Base-by-base conservation (phyloP, 2,888 invertebrate species). In the Prosapia bicincta region DNA sequence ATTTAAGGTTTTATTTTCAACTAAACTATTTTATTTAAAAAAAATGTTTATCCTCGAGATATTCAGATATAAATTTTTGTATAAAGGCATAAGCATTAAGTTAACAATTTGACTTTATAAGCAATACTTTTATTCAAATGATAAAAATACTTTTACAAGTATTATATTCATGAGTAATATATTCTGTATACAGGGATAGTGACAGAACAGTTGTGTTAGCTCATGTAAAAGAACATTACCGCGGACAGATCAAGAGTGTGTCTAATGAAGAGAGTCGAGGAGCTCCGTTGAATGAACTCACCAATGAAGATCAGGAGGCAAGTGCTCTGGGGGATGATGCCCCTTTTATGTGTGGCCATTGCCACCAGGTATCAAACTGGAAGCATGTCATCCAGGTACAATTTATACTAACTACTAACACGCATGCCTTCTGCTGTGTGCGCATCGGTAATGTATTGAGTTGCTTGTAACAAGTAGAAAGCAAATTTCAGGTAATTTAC, bases 201-300 rank as follows among this genome's bases (percentile, higher is more conserved):
- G 90, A 89, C 81, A 88, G 90, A 70, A 90, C 91, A 74, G 88
- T 89, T 25, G 89, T 92, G 1, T 84, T 91, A 79, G 86, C 87
- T 20, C 92, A 92, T 80, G 91, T 92, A 0, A 90, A 90, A 81
- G 87, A 88, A 32, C 91, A 91, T 82, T 91, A 91, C 81, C 85
- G 82, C 81, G 78, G 82, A 76, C 81, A 80, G 82, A 82, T 79
- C 82, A 83, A 69, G 69, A 71, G 25, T 71, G 26, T 24, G 3
- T 6, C 9, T 28, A 24, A 24, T 10, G 28, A 69, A 69, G 28
- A 28, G 5, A 28, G 28, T 28, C 28, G 28, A 38, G 38, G 38
- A 38, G 2, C 13, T 6, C 15, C 38, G 10, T 38, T 13, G 13
- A 13, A 6, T 13, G 38, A 38, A 38, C 38, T 38, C 38, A n/a